Base-by-base conservation (phyloP, 1,140 invertebrate species). In the Reticulitermes speratus region DNA sequence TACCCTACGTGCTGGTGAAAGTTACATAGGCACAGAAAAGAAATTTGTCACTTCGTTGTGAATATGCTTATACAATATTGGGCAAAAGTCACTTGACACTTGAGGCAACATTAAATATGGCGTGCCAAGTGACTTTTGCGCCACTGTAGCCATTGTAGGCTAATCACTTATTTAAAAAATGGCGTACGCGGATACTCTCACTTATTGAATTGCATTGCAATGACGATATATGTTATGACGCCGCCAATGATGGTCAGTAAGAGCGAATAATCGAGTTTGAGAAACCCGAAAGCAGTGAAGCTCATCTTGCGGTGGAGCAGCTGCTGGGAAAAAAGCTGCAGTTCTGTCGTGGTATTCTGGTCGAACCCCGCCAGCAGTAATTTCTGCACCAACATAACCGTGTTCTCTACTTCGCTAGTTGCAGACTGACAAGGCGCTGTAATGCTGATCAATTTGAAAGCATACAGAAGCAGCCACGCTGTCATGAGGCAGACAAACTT, bases 351-450 rank as follows among this genome's bases (percentile, higher is more conserved):
- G 8, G 48, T 52, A 8, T 44, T 32, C 7, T 25, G n/a, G 44
- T 52, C 48, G 16, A 84, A 52, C 2, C 19, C 2, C 8, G 44
- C 44, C 6, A 84, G 23, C 83, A 84, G n/a, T 12, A 84, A 44
- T 12, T 84, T 44, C 83, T 84, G 83, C 48, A 84, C 48, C 83
- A 84, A 84, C 7, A 45, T 25, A 9, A 32, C 44, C 25, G 32
- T 52, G 11, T 30, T 44, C 21, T 52, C 48, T 12, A 30, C 83
- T 52, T 84, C 83, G 32, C 7, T 52, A 19, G 25, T 44, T 44
- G 83, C 21, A 11, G 48, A 84, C 21, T 84, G 83, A 44, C 83
- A 84, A 84, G 83, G 65, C n/a, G 65, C 65, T 25, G 65, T 75
- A 25, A 75, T 30, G n/a, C 25, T 75, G 65, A 75, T 30, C 7